phyloP scores from a whole-genome alignment of 2,888 invertebrate genomes.

The Prosapia bicincta region DNA sequence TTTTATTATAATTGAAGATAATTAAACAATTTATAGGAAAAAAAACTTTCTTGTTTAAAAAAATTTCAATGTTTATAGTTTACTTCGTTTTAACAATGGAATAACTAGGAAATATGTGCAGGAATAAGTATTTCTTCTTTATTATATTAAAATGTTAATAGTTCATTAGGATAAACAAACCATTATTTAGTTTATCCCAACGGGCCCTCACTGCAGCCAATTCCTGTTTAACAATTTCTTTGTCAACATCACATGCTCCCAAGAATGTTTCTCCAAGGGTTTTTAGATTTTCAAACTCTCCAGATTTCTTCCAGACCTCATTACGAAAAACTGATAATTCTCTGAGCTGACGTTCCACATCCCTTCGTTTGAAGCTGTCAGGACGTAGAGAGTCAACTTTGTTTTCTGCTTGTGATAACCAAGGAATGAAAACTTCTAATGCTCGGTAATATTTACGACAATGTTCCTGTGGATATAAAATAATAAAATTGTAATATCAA shows the following conservation, averaged over 20 bases:
- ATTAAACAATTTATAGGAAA: too few species aligned
- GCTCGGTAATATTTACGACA: constrained; percentile 86
- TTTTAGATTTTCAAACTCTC: constrained; percentile 87
- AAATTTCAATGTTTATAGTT: too few species aligned
- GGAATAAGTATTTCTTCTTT: too few species aligned
- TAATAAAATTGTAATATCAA: too few species aligned
- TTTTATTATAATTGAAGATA: too few species aligned
- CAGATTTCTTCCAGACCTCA: constrained; percentile 86
- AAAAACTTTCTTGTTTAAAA: too few species aligned
- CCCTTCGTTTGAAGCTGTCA: constrained; percentile 76
- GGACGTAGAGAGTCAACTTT: constrained; percentile 74
- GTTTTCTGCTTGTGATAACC: constrained; percentile 84
- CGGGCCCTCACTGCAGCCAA: constrained; percentile 76
- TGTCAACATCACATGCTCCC: constrained; percentile 84
- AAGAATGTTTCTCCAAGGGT: constrained; percentile 85
- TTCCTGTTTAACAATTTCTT: constrained; percentile 82
- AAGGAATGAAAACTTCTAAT: constrained; percentile 80
- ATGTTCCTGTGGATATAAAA: constrained; percentile 56
- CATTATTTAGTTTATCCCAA: constrained; percentile 90
- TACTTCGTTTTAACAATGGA: too few species aligned
- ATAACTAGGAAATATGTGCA: too few species aligned
- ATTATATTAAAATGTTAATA: too few species aligned
- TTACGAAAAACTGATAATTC: constrained; percentile 87
- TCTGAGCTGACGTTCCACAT: constrained; percentile 81
- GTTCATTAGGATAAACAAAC: too few species aligned